Percentiles rank a stretch among this genome's conserved stretches.
Evolutionary conservation across 1,140 invertebrate species (phyloP).

Genomic region (Dryas iulia): DNA sequence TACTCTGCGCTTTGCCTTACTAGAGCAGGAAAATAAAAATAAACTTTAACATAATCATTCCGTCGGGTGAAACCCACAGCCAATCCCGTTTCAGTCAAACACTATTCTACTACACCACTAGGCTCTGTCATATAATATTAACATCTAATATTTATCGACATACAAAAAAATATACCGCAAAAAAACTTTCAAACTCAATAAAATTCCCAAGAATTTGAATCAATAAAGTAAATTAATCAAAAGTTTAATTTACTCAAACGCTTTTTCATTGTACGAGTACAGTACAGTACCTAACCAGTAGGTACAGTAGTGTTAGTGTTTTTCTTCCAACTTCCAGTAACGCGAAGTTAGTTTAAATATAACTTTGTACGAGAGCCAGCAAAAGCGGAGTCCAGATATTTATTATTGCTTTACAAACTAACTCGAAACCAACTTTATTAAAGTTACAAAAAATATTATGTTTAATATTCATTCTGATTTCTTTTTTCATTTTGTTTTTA

Average conservation of each 20-base stretch:
- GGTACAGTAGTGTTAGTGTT: not conserved
- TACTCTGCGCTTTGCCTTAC: no score
- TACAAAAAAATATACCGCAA: no score
- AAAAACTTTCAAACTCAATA: not conserved
- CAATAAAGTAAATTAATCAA: constrained; percentile 1
- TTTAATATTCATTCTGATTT: no score
- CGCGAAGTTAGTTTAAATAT: not conserved
- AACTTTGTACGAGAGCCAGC: not conserved
- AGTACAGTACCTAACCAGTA: no score
- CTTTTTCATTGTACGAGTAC: not conserved
- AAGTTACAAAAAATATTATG: not conserved
- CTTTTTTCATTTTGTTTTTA: no score
- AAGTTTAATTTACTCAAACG: not conserved
- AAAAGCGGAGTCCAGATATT: not conserved
- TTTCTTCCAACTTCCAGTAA: not conserved
- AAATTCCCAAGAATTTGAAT: not conserved
- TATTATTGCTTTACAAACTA: not conserved
- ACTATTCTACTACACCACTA: no score
- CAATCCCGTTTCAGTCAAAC: no score
- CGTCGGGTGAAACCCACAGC: no score
- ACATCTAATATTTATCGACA: no score
- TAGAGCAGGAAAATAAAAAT: no score
- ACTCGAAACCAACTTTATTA: not conserved
- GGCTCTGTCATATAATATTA: no score
- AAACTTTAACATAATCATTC: no score